phyloP scores from a whole-genome alignment of 2,797 vertebrate genomes.

The Fringilla coelebs region DNA sequence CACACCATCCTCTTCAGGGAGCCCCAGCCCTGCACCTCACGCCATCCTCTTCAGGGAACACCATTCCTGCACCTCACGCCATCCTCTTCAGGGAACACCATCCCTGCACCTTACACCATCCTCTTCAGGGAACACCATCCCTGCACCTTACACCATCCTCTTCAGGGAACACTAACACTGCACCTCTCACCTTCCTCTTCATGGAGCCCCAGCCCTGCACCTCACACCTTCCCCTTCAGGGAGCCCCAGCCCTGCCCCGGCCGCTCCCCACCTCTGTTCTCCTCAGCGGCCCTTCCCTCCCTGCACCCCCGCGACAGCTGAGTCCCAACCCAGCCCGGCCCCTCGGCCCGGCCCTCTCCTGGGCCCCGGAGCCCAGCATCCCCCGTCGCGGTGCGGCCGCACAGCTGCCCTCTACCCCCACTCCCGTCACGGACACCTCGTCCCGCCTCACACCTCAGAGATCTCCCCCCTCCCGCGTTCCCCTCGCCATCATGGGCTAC shows the following conservation, averaged over 20 bases:
- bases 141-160: too few relatives aligned
- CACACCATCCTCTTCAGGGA: too few relatives aligned
- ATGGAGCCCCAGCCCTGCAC: accelerated
- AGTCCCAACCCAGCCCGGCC: neutral
- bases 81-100: too few relatives aligned
- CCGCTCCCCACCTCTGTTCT: accelerated
- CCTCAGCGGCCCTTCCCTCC: neutral
- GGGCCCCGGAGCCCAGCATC: too few relatives aligned
- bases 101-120: too few relatives aligned
- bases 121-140: accelerated
- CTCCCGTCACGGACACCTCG: neutral
- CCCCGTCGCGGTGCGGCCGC: neutral
- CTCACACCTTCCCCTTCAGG: too few relatives aligned
- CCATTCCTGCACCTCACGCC: too few relatives aligned
- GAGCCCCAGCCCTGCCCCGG: accelerated
- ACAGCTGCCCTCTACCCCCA: neutral
- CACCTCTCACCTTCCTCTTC: too few relatives aligned
- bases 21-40: too few relatives aligned
- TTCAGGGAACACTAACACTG: accelerated
- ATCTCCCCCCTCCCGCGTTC: neutral
- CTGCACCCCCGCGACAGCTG: neutral
- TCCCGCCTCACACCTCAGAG: neutral
- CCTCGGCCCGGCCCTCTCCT: neutral
- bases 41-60: too few relatives aligned
- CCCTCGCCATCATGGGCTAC: neutral